These are phyloP conservation scores for Chesias legatella DNA, from an alignment of 2,888 invertebrate species.

Conservation along the genomic window DNA sequence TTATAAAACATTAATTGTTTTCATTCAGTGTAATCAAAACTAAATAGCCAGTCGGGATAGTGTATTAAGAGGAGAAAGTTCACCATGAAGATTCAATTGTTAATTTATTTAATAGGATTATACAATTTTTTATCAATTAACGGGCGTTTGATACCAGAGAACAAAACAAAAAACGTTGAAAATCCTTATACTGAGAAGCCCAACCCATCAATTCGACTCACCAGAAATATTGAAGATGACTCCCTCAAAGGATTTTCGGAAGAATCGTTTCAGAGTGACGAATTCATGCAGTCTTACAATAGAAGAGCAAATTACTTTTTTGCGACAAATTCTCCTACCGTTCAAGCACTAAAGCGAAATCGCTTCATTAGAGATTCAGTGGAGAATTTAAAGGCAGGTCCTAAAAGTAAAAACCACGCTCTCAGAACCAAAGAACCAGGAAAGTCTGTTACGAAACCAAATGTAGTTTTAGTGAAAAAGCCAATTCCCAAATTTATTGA, in stretches of 20 bases:
- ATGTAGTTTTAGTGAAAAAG: slow-evolving; percentile 48
- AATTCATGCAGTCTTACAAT: slow-evolving; percentile 28
- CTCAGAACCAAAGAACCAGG: background rate
- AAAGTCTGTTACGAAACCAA: slow-evolving; percentile 16
- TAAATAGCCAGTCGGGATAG: slow-evolving; percentile 44
- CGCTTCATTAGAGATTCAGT: slow-evolving; percentile 32
- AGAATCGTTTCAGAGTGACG: slow-evolving; percentile 31
- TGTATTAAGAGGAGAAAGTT: slow-evolving; percentile 32
- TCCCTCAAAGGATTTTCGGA: slow-evolving; percentile 34
- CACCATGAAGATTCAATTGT: slow-evolving; percentile 41
- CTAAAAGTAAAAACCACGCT: slow-evolving; percentile 10
- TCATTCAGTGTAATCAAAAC: slow-evolving; percentile 47
- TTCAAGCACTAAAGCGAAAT: slow-evolving; percentile 1
- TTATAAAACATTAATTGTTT: slow-evolving; percentile 55
- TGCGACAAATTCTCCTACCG: slow-evolving; percentile 7
- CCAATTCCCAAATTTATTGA: slow-evolving; percentile 63
- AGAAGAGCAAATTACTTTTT: slow-evolving; percentile 27
- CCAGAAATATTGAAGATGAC: slow-evolving; percentile 39
- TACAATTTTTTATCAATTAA: slow-evolving; percentile 29
- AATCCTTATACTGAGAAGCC: slow-evolving; percentile 34
- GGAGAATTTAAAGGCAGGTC: slow-evolving; percentile 15
- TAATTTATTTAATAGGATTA: slow-evolving; percentile 31
- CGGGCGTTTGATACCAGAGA: slow-evolving; percentile 44
- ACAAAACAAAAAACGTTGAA: slow-evolving; percentile 35
- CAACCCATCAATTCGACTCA: slow-evolving; percentile 35